Evolutionary conservation across 2,113 vertebrate species (phyloP), one percentile per base, ranked within the genome.

Genomic region (Oenanthe oenanthe): DNA sequence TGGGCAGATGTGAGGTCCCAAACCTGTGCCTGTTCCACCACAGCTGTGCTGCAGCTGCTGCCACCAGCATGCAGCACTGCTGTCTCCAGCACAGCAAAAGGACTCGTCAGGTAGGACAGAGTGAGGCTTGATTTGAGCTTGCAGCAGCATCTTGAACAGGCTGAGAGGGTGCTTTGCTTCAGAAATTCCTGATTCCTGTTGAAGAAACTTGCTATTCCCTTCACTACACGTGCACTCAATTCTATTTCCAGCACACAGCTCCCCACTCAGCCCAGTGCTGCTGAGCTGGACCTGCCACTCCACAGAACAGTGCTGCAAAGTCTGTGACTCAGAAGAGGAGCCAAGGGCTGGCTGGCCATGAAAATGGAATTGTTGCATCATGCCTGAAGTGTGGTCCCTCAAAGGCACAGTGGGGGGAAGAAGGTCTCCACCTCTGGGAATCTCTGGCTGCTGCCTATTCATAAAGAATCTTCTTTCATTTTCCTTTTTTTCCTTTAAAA

Each of bases 41-140:
- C 86, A 86, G 56, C 79, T 89, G 92, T 12, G 48, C 56, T 83
- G 29, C 61, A 63, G 62, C 83, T 78, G 47, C 53, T 3, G 15
- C 48, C 22, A 17, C 14, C 60, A 70, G 29, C 26, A 47, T 7
- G 14, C 15, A 29, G 18, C 29, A 13, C 9, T 6, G 10, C 11
- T 32, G 5, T 17, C 32, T 81, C 34, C 63, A 91, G 61, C 38
- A 34, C 47, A 58, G 5, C 31, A 54, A 62, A 72, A 32, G 9
- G 4, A 21, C 6, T 36, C 1, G 0, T 9, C 8, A 51, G 31
- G 5, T 3, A 24, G 20, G 15, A 29, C 2, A 40, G 21, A 73
- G n/a, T 42, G 29, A 21, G 5, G 11, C 34, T 76, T 43, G 4
- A 29, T 53, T 26, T 85, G 63, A 73, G 43, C 19, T 62, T 36